phyloP scores from a whole-genome alignment of 2,113 vertebrate species.

The Erythrocercus mccallii region DNA sequence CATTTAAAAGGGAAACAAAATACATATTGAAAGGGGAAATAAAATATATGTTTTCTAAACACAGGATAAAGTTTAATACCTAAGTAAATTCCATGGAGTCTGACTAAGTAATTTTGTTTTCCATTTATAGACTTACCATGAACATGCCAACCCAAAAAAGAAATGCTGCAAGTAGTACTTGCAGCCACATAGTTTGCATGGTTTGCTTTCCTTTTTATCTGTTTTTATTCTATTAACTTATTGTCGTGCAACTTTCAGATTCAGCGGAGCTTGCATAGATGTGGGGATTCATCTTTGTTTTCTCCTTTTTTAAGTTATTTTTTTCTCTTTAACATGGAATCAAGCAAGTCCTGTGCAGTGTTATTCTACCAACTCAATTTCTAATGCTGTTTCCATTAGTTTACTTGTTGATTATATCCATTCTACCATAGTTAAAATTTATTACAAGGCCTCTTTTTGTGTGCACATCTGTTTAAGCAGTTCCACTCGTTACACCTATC shows the following conservation, averaged over 20 bases:
- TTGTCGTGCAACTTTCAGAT: not conserved
- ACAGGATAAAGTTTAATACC: not conserved
- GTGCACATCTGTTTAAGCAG: slow-evolving; percentile 7
- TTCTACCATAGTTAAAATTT: slow-evolving; percentile 9
- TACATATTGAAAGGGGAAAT: not conserved
- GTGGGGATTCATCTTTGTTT: not conserved
- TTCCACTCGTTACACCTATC: not conserved
- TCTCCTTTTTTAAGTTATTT: not conserved
- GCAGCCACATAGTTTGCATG: not conserved
- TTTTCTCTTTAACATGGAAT: not conserved
- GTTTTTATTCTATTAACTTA: not conserved
- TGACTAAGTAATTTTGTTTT: not conserved
- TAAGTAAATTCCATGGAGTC: not conserved
- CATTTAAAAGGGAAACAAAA: not conserved
- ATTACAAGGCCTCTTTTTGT: not conserved
- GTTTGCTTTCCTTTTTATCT: not conserved
- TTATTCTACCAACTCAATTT: not conserved
- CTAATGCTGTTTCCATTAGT: not conserved
- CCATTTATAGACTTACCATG: not conserved
- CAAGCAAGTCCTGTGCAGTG: not conserved
- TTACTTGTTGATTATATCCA: not conserved
- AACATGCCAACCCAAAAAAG: not conserved
- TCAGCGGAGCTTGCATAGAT: not conserved
- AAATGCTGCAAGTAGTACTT: not conserved
- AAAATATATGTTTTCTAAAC: not conserved